Conservation (phyloP, 2,113 vertebrate species). For the Pterocles burchelli region DNA sequence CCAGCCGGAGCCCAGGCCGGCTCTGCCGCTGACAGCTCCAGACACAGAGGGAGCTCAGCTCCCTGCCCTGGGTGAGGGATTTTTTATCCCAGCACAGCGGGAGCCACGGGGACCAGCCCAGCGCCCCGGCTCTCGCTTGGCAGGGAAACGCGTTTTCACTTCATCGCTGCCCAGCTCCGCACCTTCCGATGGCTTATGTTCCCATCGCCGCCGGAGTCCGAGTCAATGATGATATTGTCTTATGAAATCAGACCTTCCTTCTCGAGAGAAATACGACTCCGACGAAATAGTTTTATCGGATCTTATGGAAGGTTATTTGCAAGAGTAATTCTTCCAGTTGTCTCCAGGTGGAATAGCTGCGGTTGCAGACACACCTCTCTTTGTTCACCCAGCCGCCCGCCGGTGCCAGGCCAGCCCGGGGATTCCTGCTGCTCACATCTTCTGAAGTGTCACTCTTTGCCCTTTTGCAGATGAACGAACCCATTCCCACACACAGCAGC, state of each 20-base stretch:
- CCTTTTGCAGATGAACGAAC: neutral
- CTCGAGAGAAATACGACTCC: slow-evolving; percentile 40
- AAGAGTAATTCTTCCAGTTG: neutral
- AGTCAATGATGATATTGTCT: slow-evolving; percentile 71
- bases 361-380: slow-evolving; percentile 69
- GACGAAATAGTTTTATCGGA: slow-evolving; percentile 29
- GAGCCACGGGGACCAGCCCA: neutral
- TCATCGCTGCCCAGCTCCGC: slow-evolving; percentile 20
- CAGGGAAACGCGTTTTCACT: slow-evolving; percentile 2
- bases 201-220: neutral
- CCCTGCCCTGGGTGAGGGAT: neutral
- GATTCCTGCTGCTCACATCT: slow-evolving; percentile 57
- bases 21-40: neutral
- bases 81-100: neutral
- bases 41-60: neutral
- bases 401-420: slow-evolving; percentile 33
- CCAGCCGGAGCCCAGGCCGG: neutral
- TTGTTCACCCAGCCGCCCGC: slow-evolving; percentile 32
- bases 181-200: neutral
- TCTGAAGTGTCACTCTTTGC: slow-evolving; percentile 39
- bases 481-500: neutral
- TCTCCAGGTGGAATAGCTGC: slow-evolving; percentile 65
- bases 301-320: slow-evolving; percentile 50
- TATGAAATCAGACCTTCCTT: slow-evolving; percentile 49
- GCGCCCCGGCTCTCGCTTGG: neutral